Evolutionary conservation across 2,888 invertebrate species (phyloP), one percentile per base, ranked within the genome.

Genomic region (Nymphalis polychloros): DNA sequence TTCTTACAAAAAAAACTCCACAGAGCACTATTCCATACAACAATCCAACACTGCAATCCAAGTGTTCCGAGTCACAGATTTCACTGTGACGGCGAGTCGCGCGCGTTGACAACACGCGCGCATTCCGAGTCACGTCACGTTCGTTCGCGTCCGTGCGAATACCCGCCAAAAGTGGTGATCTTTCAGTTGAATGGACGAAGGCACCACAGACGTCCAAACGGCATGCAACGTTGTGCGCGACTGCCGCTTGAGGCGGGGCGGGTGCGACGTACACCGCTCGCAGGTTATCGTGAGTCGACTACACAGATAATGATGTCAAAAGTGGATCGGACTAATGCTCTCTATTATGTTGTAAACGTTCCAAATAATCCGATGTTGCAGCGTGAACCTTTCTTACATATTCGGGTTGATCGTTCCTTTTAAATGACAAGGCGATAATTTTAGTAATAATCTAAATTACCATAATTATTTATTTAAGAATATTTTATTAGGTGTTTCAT

Each of bases 281-380:
- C 91, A 90, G 90, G 92, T 92, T 92, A 92, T 92, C 92, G 92
- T 88, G 82, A 88, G 83, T 84, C 86, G 86, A 82, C 86, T 88
- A 88, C 85, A 86, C 87, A 91, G 91, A 92, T 92, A 92, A 91
- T 92, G 90, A 92, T 91, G 91, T 91, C 92, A 92, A 90, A 92
- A 91, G 91, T 90, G 91, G 92, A 91, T 91, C 88, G 88, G 85
- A 88, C 92, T 91, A 91, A 91, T 90, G 87, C 84, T 89, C 88
- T 85, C 85, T 87, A 90, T 89, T 91, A 89, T 88, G 87, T 88
- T 90, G 86, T 90, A 87, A 90, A 90, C 83, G 85, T 80, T 84
- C 80, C 80, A 81, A 88, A 86, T 86, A 82, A 80, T 81, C 80
- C 77, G 77, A 82, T 82, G 76, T 80, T 85, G 85, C 84, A 82